phyloP scores from a whole-genome alignment of 2,113 vertebrate genomes.

The Grallaria varia region DNA sequence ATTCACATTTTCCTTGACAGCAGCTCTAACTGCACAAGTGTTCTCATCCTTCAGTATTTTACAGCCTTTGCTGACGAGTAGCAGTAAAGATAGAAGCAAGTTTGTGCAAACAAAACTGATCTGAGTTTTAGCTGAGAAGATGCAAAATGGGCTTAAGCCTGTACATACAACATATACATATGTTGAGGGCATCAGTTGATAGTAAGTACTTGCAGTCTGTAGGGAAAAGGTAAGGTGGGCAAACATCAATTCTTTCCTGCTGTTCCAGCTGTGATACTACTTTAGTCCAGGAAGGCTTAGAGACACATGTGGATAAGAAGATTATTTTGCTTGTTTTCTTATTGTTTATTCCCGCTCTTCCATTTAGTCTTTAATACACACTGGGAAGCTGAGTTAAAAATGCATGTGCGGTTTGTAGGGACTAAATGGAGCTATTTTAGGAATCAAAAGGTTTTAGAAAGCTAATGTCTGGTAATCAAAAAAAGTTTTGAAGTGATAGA shows the following conservation, averaged over 20 bases:
- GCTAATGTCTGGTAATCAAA: neutral
- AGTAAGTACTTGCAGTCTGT: neutral
- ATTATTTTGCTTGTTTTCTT: neutral
- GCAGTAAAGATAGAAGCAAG: neutral
- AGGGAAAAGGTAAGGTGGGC: neutral
- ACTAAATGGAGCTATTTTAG: neutral
- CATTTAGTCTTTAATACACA: neutral
- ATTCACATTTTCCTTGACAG: neutral
- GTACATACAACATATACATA: neutral
- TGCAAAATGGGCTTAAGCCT: neutral
- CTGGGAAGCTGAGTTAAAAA: neutral
- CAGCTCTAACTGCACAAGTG: neutral
- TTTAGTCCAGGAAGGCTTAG: neutral
- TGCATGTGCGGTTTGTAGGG: neutral
- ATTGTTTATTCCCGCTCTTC: neutral
- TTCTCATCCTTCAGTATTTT: neutral
- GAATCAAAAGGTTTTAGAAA: neutral
- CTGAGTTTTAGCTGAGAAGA: neutral
- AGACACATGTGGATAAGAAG: neutral
- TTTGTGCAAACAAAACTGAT: neutral
- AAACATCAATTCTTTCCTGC: neutral
- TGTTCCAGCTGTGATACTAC: neutral
- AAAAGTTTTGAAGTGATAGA: neutral
- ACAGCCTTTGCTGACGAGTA: neutral
- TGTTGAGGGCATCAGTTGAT: rapidly evolving